Conservation (phyloP, 2,888 invertebrate genomes). For the Drosophila mimica region DNA sequence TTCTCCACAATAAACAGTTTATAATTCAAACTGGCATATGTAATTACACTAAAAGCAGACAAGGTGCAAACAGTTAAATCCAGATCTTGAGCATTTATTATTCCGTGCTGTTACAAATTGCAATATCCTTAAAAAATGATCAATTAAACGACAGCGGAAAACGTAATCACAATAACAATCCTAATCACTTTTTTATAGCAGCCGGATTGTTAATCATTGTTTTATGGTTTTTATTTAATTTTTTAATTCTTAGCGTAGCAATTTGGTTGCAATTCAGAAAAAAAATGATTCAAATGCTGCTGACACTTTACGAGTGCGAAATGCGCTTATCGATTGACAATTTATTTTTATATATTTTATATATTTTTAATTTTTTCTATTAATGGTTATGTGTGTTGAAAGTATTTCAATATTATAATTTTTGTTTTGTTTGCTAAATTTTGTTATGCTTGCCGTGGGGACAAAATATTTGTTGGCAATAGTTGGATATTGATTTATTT, state of each 20-base stretch:
- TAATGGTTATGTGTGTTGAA: constrained; percentile 27
- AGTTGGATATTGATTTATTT: constrained; percentile 26
- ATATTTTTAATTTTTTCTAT: constrained; percentile 8
- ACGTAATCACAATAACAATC: constrained; percentile 28
- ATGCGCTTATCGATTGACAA: constrained; percentile 13
- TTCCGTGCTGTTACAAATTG: background rate
- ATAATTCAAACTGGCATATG: background rate
- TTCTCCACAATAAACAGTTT: constrained; percentile 11
- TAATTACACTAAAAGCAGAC: background rate
- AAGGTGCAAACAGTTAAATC: background rate
- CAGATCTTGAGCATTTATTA: background rate
- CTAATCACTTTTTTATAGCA: constrained; percentile 23
- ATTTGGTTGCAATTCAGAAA: constrained; percentile 46
- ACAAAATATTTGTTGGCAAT: constrained; percentile 53
- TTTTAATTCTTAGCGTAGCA: constrained; percentile 44
- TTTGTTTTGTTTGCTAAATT: constrained; percentile 25
- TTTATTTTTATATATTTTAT: constrained; percentile 40
- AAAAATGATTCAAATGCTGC: constrained; percentile 42
- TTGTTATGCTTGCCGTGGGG: constrained; percentile 34
- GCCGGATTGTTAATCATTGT: constrained; percentile 3
- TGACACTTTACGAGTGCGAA: constrained; percentile 22
- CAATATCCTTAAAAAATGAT: constrained; percentile 2
- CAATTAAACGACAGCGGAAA: constrained; percentile 7
- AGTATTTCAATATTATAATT: constrained; percentile 1
- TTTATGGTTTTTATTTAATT: background rate